These are phyloP conservation scores for Lypha dubia DNA, from an alignment of 2,888 invertebrate genomes.

Conservation along the genomic window DNA sequence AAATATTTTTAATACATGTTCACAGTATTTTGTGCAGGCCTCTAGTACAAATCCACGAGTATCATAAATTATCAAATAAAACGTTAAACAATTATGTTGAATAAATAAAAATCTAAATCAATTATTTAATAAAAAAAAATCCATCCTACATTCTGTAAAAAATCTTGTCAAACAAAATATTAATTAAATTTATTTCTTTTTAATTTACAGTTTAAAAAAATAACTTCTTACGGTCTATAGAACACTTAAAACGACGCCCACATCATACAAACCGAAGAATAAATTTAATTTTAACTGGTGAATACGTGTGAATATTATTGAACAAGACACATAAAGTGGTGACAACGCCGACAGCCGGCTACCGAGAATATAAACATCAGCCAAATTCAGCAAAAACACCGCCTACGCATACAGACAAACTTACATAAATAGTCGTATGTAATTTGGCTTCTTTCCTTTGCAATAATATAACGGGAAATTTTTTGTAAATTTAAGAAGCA, in stretches of 20 bases:
- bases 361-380: constrained; percentile 27
- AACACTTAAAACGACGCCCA: constrained; percentile 44
- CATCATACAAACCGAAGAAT: constrained; percentile 31
- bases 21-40: too few relatives aligned
- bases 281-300: constrained; percentile 27
- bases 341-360: neutral
- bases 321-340: neutral
- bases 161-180: constrained; percentile 5
- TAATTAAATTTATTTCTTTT: constrained; percentile 65
- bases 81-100: neutral
- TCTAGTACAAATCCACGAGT: too few relatives aligned
- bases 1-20: too few relatives aligned
- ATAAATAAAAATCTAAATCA: constrained; percentile 19
- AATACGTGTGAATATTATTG: constrained; percentile 18
- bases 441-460: neutral
- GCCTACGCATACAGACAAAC: constrained; percentile 32
- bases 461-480: neutral
- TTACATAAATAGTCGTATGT: too few relatives aligned
- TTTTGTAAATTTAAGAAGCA: constrained; percentile 10
- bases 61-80: too few relatives aligned
- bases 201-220: constrained; percentile 57
- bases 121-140: constrained; percentile 47
- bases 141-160: neutral
- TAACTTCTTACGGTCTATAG: constrained; percentile 17
- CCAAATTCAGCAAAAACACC: constrained; percentile 3